Conservation (phyloP, 2,888 invertebrate genomes). For the Ichneumoninae sp. region DNA sequence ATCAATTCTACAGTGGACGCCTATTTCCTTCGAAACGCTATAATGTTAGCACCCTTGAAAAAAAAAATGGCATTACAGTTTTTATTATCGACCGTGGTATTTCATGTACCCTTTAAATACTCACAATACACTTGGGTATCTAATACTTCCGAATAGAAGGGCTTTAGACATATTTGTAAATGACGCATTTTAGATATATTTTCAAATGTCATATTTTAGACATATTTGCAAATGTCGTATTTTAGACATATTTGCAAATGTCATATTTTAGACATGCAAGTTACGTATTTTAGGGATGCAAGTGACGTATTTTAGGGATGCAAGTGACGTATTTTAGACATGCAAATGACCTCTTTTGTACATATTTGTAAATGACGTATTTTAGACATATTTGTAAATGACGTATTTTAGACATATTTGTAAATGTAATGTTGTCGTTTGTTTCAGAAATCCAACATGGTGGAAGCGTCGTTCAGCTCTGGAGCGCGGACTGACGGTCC, state of each 20-base stretch:
- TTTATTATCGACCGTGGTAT: too few relatives aligned
- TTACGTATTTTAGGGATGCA: too few relatives aligned
- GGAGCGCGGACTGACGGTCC: constrained; percentile 89
- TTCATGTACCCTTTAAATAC: too few relatives aligned
- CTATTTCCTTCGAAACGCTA: too few relatives aligned
- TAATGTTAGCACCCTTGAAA: too few relatives aligned
- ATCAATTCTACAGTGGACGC: too few relatives aligned
- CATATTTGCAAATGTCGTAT: too few relatives aligned
- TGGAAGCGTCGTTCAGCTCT: constrained; percentile 91
- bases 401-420: not conserved
- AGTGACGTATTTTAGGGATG: too few relatives aligned
- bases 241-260: not conserved
- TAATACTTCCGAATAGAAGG: too few relatives aligned
- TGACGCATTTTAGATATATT: not conserved
- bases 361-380: too few relatives aligned
- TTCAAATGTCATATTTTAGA: not conserved
- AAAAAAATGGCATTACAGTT: too few relatives aligned
- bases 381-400: not conserved
- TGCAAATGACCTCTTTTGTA: not conserved
- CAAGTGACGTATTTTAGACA: not conserved
- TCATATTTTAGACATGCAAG: not conserved
- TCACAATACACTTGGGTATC: too few relatives aligned
- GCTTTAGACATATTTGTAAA: not conserved
- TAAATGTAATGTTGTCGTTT: constrained; percentile 42
- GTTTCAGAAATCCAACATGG: constrained; percentile 91